These are phyloP conservation scores for Limosa lapponica DNA, from an alignment of 2,797 vertebrate species.

Conservation along the genomic window DNA sequence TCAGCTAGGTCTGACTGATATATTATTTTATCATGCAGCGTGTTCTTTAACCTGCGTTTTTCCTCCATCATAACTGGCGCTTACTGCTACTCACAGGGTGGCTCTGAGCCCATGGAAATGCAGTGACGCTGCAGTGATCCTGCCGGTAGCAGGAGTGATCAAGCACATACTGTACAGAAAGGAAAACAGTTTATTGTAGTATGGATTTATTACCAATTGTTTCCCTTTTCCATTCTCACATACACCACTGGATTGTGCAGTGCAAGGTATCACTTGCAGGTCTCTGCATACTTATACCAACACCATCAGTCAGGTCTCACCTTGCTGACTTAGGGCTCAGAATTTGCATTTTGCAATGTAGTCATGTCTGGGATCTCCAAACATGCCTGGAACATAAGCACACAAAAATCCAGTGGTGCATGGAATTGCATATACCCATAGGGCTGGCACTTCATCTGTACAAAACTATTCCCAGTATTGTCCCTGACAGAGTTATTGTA, in stretches of 20 bases:
- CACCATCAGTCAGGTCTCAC: background rate
- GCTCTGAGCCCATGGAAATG: background rate
- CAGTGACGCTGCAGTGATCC: background rate
- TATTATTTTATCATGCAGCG: background rate
- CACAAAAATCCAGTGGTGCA: background rate
- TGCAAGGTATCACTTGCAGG: background rate
- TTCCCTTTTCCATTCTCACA: background rate
- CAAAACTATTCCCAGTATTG: background rate
- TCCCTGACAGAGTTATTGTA: background rate
- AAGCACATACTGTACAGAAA: background rate
- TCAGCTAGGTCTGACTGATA: background rate
- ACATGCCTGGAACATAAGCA: background rate
- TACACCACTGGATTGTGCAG: background rate
- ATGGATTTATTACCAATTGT: background rate
- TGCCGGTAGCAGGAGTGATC: background rate
- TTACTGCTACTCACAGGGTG: background rate
- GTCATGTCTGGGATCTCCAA: background rate
- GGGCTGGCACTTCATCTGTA: background rate
- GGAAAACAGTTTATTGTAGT: background rate
- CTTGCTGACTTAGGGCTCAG: background rate
- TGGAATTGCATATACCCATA: background rate
- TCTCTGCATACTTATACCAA: background rate
- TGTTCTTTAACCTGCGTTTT: background rate
- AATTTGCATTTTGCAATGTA: background rate
- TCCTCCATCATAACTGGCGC: accelerated